phyloP scores from a whole-genome alignment of 92 coral and sea anemone species.

The Galaxea fascicularis region DNA sequence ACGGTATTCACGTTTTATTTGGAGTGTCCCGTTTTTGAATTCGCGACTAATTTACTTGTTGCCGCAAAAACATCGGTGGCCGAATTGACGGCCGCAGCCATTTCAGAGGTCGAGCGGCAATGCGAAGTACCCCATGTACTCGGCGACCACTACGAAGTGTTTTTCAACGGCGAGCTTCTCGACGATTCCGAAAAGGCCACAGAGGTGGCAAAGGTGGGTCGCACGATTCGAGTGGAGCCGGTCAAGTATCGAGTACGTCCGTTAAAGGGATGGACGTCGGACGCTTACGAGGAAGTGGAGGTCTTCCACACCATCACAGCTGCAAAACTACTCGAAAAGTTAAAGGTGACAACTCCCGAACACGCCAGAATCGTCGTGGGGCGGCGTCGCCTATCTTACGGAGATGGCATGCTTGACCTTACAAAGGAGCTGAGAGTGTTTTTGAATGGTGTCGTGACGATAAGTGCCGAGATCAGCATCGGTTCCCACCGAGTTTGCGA shows the following conservation, averaged over 20 bases:
- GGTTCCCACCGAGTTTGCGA: neutral
- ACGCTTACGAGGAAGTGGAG: neutral
- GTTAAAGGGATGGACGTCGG: neutral
- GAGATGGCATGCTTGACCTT: neutral
- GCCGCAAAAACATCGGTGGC: neutral
- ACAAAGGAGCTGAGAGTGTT: neutral
- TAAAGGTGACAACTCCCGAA: neutral
- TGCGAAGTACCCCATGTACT: neutral
- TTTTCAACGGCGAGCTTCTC: neutral
- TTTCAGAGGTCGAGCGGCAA: neutral
- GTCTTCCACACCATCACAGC: neutral
- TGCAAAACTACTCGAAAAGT: neutral
- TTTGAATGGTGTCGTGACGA: neutral
- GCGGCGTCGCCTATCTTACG: neutral
- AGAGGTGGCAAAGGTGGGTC: neutral
- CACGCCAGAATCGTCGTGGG: neutral
- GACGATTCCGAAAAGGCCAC: neutral
- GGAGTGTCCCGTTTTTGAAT: neutral
- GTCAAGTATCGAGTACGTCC: neutral
- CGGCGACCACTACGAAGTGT: constrained; percentile 3
- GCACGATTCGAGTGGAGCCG: neutral
- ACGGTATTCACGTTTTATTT: neutral
- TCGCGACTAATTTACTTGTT: neutral
- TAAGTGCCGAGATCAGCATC: neutral
- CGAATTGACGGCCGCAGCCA: neutral